Percentiles rank a stretch among this genome's conserved stretches.
These are phyloP conservation scores for Montipora sp. DNA, from an alignment of 64 coral and sea anemone genomes.

Conservation along the genomic window DNA sequence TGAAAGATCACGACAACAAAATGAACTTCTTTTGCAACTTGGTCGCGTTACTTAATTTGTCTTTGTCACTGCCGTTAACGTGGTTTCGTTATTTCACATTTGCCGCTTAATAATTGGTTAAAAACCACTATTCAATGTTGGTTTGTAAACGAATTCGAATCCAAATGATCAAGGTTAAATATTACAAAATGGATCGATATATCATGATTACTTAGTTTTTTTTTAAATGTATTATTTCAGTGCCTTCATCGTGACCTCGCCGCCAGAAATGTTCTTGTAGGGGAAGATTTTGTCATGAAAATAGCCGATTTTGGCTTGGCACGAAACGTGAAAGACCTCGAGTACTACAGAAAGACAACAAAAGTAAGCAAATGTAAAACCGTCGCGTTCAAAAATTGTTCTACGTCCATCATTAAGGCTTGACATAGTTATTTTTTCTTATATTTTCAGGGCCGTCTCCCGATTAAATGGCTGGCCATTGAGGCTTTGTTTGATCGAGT, in stretches of 20 bases:
- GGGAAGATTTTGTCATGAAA: conserved; percentile 98
- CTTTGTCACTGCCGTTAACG: too few species aligned
- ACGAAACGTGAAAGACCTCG: conserved; percentile 84
- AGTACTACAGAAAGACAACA: conserved; percentile 97
- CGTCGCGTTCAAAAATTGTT: neutral
- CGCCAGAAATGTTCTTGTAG: conserved; percentile 94
- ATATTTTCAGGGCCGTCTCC: conserved; percentile 81
- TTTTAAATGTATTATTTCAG: conserved; percentile 39
- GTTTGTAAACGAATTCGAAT: too few species aligned
- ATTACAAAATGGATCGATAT: too few species aligned
- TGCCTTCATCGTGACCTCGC: conserved; percentile 96
- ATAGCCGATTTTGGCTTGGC: conserved; percentile 99
- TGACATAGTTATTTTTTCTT: neutral
- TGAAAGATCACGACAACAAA: too few species aligned
- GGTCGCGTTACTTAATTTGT: too few species aligned
- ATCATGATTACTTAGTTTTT: neutral
- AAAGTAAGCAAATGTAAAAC: conserved; percentile 73
- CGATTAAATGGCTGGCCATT: conserved; percentile 98
- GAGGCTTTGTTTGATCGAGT: conserved; percentile 98
- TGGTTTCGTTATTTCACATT: too few species aligned
- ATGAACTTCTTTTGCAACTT: too few species aligned
- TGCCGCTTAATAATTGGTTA: too few species aligned
- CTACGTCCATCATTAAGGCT: too few species aligned
- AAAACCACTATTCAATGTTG: too few species aligned
- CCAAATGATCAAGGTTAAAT: too few species aligned